Evolutionary conservation across 92 coral and sea anemone genomes (phyloP).

Genomic region (Porites evermanni): DNA sequence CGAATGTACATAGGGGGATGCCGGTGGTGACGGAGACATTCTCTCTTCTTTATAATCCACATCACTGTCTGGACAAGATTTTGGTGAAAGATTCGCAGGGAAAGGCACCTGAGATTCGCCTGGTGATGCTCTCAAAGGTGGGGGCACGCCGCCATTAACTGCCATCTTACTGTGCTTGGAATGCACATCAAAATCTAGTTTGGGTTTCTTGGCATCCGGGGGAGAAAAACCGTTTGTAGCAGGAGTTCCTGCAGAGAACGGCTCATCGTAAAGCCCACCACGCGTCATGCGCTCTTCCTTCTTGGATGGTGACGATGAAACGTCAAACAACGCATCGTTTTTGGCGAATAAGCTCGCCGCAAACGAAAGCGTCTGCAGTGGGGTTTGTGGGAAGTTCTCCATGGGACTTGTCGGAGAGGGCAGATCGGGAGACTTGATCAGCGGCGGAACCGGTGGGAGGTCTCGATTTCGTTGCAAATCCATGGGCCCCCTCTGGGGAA

Average conservation of each 20-base stretch:
- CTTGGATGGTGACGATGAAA: slow-evolving; percentile 1
- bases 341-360: slow-evolving; percentile 44
- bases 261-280: slow-evolving; percentile 34
- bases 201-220: slow-evolving; percentile 33
- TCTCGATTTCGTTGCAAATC: slow-evolving; percentile 49
- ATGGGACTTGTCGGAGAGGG: slow-evolving; percentile 73
- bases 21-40: slow-evolving; percentile 38
- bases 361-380: slow-evolving; percentile 45
- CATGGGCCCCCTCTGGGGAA: slow-evolving; percentile 13
- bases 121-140: slow-evolving; percentile 30
- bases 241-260: slow-evolving; percentile 29
- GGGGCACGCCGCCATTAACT: slow-evolving; percentile 28
- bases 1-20: slow-evolving; percentile 21
- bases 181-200: slow-evolving; percentile 4
- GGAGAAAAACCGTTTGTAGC: slow-evolving; percentile 26
- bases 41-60: slow-evolving; percentile 31
- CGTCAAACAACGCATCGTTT: slow-evolving; percentile 21
- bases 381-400: slow-evolving; percentile 32
- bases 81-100: slow-evolving; percentile 49
- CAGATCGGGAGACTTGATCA: slow-evolving; percentile 62
- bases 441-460: slow-evolving; percentile 80
- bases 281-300: slow-evolving; percentile 29
- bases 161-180: not conserved
- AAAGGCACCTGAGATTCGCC: slow-evolving; percentile 39
- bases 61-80: slow-evolving; percentile 44